Evolutionary conservation across 35 echinoderm and acorn worm species (phyloP).

Genomic region (Nesometra sesokonis): DNA sequence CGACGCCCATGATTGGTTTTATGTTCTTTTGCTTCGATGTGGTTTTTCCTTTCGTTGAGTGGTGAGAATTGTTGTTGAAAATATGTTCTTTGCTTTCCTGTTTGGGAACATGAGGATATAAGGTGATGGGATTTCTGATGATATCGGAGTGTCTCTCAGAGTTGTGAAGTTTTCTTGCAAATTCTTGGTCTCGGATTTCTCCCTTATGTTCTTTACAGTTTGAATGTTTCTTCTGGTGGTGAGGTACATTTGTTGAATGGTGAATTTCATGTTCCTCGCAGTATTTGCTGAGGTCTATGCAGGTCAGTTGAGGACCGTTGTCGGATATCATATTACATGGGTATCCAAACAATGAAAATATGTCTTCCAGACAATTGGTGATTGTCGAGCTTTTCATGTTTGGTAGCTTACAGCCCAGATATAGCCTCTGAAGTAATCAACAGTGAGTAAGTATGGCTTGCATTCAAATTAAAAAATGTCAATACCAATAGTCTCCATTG

Average conservation of each 20-base stretch:
- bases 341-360: constrained; percentile 23
- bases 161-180: no score
- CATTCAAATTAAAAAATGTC: constrained; percentile 18
- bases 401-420: constrained; percentile 7
- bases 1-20: no score
- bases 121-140: no score
- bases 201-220: no score
- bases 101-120: no score
- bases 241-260: constrained; percentile 17
- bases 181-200: no score
- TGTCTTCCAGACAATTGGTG: constrained; percentile 2
- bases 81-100: no score
- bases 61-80: no score
- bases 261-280: constrained; percentile 3
- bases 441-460: constrained; percentile 9
- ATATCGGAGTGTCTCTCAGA: no score
- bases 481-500: constrained; percentile 27
- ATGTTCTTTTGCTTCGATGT: no score
- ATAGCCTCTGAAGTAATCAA: constrained; percentile 27
- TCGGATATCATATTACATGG: constrained; percentile 21
- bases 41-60: no score
- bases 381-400: constrained; percentile 16
- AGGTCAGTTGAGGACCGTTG: constrained; percentile 18
- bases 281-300: not conserved
- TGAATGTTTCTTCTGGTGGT: no score